These are phyloP conservation scores for Paratilapia polleni DNA, from an alignment of 2,113 vertebrate species.

Conservation along the genomic window DNA sequence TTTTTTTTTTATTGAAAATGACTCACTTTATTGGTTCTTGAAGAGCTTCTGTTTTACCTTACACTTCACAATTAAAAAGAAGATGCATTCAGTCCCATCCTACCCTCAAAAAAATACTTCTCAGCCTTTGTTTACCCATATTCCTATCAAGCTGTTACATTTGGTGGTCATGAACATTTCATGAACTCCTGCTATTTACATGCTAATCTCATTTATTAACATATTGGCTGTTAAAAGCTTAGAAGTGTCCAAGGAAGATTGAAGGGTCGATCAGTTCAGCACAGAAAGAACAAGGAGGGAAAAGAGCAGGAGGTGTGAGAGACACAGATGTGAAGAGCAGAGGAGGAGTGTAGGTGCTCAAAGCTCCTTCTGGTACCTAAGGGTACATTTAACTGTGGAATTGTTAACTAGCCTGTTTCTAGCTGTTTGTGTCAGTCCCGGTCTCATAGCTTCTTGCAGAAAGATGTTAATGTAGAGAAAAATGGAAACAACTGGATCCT, in stretches of 20 bases:
- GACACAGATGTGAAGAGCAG: neutral
- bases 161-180: neutral
- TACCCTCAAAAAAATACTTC: too few species aligned
- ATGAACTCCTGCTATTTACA: neutral
- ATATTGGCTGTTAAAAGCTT: neutral
- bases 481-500: neutral
- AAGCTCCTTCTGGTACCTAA: neutral
- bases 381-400: neutral
- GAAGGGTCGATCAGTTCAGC: neutral
- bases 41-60: neutral
- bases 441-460: neutral
- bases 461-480: neutral
- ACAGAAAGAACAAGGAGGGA: neutral
- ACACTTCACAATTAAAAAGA: neutral
- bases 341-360: neutral
- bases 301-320: too few species aligned
- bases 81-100: fast-evolving
- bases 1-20: neutral
- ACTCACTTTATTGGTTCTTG: neutral
- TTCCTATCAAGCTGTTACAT: neutral
- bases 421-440: neutral
- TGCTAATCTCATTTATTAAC: neutral
- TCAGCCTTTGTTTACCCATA: neutral
- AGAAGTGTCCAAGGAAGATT: neutral
- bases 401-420: neutral